Percentiles rank a stretch among this genome's conserved stretches.
These are phyloP conservation scores for Drosophila antonietae DNA, from an alignment of 2,888 invertebrate genomes.

Conservation along the genomic window DNA sequence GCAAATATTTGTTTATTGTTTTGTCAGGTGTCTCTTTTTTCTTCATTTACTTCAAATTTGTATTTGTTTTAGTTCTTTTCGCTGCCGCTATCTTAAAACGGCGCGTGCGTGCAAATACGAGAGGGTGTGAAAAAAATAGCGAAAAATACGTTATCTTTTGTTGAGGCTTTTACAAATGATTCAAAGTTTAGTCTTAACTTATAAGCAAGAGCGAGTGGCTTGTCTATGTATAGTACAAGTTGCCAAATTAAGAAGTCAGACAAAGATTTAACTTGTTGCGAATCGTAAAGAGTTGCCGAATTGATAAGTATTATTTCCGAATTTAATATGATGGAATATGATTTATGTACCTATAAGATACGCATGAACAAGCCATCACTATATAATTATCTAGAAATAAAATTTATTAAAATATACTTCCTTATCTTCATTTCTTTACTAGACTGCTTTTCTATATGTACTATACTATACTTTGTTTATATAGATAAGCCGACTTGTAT, in stretches of 20 bases:
- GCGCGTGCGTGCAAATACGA: conserved; percentile 52
- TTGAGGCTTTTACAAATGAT: neutral
- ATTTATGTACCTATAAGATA: neutral
- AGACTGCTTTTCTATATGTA: neutral
- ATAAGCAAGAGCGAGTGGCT: neutral
- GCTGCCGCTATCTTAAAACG: conserved; percentile 35
- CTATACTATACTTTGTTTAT: neutral
- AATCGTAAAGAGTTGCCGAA: neutral
- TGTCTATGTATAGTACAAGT: neutral
- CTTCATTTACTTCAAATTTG: conserved; percentile 30
- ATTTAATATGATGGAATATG: neutral
- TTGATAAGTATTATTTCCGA: neutral
- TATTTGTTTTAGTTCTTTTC: conserved; percentile 51
- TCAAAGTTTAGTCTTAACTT: neutral
- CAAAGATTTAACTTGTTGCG: conserved; percentile 1
- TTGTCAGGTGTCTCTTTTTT: conserved; percentile 41
- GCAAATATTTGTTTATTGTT: conserved; percentile 59
- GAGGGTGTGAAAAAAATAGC: conserved; percentile 11
- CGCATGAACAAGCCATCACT: neutral
- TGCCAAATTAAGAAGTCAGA: neutral
- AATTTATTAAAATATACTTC: neutral
- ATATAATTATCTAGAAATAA: neutral
- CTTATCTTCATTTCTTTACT: neutral
- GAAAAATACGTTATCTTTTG: neutral
- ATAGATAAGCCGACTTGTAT: neutral